Percentiles rank a stretch among this genome's conserved stretches.
phyloP scores from a whole-genome alignment of 2,797 vertebrate genomes.

The Trachurus trachurus region DNA sequence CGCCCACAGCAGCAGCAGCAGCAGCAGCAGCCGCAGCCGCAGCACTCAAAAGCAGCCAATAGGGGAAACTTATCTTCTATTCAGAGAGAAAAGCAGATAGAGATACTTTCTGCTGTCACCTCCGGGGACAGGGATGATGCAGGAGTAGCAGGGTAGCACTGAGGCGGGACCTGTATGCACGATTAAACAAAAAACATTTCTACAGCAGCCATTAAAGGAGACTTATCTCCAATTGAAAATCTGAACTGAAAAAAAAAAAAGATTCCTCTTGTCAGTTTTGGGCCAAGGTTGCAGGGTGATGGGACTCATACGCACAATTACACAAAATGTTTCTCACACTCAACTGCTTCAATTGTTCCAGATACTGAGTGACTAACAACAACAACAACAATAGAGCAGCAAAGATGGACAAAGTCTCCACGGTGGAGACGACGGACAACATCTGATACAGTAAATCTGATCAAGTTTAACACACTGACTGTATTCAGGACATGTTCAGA shows the following conservation, averaged over 20 bases:
- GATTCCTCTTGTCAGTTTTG: constrained; percentile 39
- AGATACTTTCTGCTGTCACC: constrained; percentile 67
- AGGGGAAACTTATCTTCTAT: constrained; percentile 60
- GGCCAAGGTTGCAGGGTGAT: constrained; percentile 26
- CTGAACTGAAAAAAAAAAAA: constrained; percentile 19
- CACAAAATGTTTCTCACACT: constrained; percentile 24
- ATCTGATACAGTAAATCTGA: too few relatives aligned
- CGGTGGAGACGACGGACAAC: background rate
- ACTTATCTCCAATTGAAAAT: constrained; percentile 17
- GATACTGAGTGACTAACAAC: background rate
- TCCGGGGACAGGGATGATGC: constrained; percentile 36
- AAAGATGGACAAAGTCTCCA: background rate
- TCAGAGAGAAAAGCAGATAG: constrained; percentile 49
- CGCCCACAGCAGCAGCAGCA: constrained; percentile 58
- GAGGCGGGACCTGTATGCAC: constrained; percentile 30
- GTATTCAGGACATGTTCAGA: too few relatives aligned
- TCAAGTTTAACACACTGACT: too few relatives aligned
- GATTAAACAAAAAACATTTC: constrained; percentile 48
- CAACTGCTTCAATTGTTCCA: background rate
- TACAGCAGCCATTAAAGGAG: constrained; percentile 18
- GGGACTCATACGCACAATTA: constrained; percentile 31
- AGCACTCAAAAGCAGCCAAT: constrained; percentile 52
- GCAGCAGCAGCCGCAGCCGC: background rate
- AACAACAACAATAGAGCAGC: background rate
- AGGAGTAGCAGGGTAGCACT: constrained; percentile 17